A percentile compares a stretch with the other conserved stretches of the same genome.
Evolutionary conservation across 1,140 invertebrate species (phyloP).

Genomic region (Neodiprion pinetum): DNA sequence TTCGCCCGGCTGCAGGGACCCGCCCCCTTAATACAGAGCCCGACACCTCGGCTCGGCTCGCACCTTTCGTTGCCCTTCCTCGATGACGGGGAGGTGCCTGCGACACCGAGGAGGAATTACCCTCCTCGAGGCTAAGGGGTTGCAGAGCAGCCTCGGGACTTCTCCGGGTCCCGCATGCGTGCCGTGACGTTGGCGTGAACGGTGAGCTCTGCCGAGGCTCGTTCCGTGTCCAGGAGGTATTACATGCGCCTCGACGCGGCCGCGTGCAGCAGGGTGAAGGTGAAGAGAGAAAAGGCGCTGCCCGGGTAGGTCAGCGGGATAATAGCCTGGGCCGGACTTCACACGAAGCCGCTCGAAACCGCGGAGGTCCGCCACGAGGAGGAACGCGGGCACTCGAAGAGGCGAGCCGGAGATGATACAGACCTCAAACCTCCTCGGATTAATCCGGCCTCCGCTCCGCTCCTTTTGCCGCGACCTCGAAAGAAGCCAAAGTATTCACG

Average conservation of each 20-base stretch:
- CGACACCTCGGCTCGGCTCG: slow-evolving; percentile 51
- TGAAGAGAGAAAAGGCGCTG: neutral
- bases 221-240: no score
- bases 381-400: no score
- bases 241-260: no score
- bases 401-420: slow-evolving; percentile 51
- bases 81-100: no score
- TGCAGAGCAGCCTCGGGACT: no score
- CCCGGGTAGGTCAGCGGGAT: slow-evolving; percentile 44
- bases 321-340: slow-evolving; percentile 59
- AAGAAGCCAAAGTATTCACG: neutral
- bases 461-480: neutral
- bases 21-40: slow-evolving; percentile 60
- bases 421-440: slow-evolving; percentile 31
- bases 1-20: slow-evolving; percentile 43
- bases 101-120: no score
- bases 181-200: no score
- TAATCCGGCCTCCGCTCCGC: neutral
- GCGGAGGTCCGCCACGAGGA: slow-evolving; percentile 24
- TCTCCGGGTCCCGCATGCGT: no score
- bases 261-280: no score
- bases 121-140: no score
- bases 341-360: slow-evolving; percentile 59
- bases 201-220: no score
- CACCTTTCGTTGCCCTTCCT: no score